Conservation (phyloP, 2,888 invertebrate genomes). For the Drosophila neoperkinsi region DNA sequence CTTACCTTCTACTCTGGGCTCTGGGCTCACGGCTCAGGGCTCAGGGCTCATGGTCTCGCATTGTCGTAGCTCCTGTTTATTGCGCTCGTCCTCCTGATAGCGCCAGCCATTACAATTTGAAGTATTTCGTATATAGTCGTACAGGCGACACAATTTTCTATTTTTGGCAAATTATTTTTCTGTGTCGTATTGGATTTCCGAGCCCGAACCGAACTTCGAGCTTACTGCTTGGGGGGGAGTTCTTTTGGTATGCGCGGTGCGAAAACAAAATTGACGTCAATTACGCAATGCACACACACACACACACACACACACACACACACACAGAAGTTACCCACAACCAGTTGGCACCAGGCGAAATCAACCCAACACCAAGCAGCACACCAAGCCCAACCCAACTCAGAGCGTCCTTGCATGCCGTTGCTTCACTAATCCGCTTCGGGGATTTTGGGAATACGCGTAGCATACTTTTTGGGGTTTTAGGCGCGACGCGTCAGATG, state of each 20-base stretch:
- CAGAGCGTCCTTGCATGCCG: constrained; percentile 50
- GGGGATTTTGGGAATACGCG: constrained; percentile 84
- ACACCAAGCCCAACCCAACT: not conserved
- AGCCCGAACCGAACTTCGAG: constrained; percentile 9
- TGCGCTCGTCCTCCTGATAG: constrained; percentile 47
- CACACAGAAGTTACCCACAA: constrained; percentile 14
- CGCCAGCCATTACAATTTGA: constrained; percentile 71
- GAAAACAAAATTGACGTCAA: constrained; percentile 86
- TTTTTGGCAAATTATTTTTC: constrained; percentile 81
- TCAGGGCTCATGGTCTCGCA: constrained; percentile 26
- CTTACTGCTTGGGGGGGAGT: not conserved
- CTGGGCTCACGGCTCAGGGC: not conserved
- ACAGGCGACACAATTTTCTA: constrained; percentile 77
- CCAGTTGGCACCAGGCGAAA: constrained; percentile 65
- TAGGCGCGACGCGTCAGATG: constrained; percentile 63
- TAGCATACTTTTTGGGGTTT: constrained; percentile 80
- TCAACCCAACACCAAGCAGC: constrained; percentile 23
- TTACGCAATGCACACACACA: constrained; percentile 83
- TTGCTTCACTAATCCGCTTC: constrained; percentile 83
- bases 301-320: constrained; percentile 2
- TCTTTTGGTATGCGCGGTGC: constrained; percentile 83
- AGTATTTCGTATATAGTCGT: constrained; percentile 48
- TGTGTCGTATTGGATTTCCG: constrained; percentile 75
- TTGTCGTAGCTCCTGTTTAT: constrained; percentile 80
- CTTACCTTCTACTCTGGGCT: constrained; percentile 10